Evolutionary conservation across 2,797 vertebrate species (phyloP), one percentile per base, ranked within the genome.

Genomic region (Remorina albescens): DNA sequence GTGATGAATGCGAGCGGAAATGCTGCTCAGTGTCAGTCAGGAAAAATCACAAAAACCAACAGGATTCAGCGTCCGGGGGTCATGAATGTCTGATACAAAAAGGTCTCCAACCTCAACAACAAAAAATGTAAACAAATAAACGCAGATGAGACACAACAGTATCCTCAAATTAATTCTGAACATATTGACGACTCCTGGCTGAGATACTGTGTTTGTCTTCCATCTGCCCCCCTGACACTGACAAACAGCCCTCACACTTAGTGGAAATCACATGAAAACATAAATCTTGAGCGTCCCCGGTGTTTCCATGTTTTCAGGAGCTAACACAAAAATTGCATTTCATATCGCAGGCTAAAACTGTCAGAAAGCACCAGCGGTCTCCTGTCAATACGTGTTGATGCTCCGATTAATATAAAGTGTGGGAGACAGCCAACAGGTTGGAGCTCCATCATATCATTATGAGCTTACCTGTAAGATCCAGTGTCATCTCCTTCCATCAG

Each of bases 161-260:
- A 28, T 11, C 42, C 6, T 8, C 3, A 64, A 61, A 63, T 9
- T 16, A 47, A 50, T 36, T 59, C 26, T 32, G 32, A 64, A 42
- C 67, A 61, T 67, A 77, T 46, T 44, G 60, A 60, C 51, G 70
- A 4, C 36, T 62, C n/a, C 71, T 62, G 62, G 56, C 67, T 75
- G 74, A 55, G 67, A 73, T 16, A 44, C 49, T 69, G 66, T 25
- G 58, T 25, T 41, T 12, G 5, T 15, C 21, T 59, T 13, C 25
- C 74, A 32, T 81, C 69, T 59, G 37, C 46, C 64, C 51, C 58
- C 28, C 53, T 66, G 76, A 84, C 83, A 78, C 83, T 85, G 85
- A 86, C 54, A 28, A 82, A 87, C 82, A 57, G n/a, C 64, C 65
- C 25, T 59, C 73, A 44, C 69, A 13, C 36, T 47, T 23, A 36